A percentile compares a stretch with the other conserved stretches of the same genome.
phyloP scores from a whole-genome alignment of 2,113 vertebrate species.

The Haemorhous mexicanus region DNA sequence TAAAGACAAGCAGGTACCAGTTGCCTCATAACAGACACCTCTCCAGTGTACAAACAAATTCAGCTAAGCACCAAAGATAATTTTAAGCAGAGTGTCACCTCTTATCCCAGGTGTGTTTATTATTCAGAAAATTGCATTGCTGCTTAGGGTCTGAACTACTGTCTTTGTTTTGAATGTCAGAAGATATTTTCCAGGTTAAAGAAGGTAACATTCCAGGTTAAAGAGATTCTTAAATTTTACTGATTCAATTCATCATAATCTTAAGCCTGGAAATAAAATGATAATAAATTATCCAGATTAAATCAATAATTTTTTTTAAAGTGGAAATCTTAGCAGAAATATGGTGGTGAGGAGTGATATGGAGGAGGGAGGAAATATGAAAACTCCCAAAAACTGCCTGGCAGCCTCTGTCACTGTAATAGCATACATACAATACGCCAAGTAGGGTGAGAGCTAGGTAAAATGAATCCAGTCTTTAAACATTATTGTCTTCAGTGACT shows the following conservation, averaged over 20 bases:
- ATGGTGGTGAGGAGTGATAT: neutral
- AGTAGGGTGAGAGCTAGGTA: neutral
- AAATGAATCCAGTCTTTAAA: neutral
- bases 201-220: neutral
- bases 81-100: neutral
- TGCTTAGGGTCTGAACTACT: neutral
- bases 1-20: neutral
- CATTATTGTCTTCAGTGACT: neutral
- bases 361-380: neutral
- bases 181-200: neutral
- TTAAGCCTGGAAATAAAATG: neutral
- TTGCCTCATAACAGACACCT: neutral
- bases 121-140: neutral
- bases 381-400: neutral
- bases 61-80: neutral
- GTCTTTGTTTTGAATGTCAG: neutral
- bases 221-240: neutral
- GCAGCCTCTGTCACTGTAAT: neutral
- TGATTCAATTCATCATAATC: neutral
- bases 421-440: rapidly evolving
- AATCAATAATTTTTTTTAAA: neutral
- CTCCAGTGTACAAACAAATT: neutral
- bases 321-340: neutral
- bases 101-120: neutral
- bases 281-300: neutral